Conservation (phyloP, 2,888 invertebrate species). For the Phania funesta region DNA sequence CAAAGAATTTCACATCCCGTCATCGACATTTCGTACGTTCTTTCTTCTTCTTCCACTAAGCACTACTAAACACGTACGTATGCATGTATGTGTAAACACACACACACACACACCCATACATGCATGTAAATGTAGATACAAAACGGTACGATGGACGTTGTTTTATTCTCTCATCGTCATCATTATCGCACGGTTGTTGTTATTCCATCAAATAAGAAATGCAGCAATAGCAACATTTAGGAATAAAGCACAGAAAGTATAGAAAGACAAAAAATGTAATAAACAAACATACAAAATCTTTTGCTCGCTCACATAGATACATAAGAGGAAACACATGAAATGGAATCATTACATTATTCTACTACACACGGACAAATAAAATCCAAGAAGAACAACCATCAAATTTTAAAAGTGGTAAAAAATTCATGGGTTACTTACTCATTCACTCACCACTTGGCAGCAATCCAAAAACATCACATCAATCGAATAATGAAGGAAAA, state of each 20-base stretch:
- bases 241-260: constrained; percentile 69
- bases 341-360: constrained; percentile 34
- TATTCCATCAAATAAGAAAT: constrained; percentile 63
- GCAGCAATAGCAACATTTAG: constrained; percentile 70
- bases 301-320: constrained; percentile 30
- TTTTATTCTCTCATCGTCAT: constrained; percentile 67
- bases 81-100: neutral
- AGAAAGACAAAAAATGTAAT: constrained; percentile 38
- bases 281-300: constrained; percentile 51
- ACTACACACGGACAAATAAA: constrained; percentile 1
- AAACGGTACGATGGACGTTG: constrained; percentile 62
- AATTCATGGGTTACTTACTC: constrained; percentile 21
- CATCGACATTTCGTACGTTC: constrained; percentile 69
- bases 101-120: too few relatives aligned
- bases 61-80: constrained; percentile 67
- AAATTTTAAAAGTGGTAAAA: constrained; percentile 24
- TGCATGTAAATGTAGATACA: too few relatives aligned
- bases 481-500: constrained; percentile 6
- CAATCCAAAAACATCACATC: constrained; percentile 40
- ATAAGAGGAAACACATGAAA: constrained; percentile 46
- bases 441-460: constrained; percentile 51
- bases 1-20: constrained; percentile 79
- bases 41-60: constrained; percentile 36
- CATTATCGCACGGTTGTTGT: constrained; percentile 68
- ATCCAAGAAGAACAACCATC: constrained; percentile 21